Evolutionary conservation across 2,113 vertebrate genomes (phyloP).

Genomic region (Plotosus lineatus): DNA sequence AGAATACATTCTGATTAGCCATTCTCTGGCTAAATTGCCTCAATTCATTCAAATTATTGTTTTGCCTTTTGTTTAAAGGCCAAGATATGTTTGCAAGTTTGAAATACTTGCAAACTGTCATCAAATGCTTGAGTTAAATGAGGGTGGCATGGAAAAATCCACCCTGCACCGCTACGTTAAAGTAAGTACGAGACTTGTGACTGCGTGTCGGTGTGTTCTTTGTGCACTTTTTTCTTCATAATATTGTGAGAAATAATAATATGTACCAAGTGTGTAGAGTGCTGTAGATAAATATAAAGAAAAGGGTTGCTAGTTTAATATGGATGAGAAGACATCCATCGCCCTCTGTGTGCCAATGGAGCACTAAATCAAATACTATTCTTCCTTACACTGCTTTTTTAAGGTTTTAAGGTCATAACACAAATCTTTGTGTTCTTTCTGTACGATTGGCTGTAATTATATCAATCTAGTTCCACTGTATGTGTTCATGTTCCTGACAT

Average conservation of each 20-base stretch:
- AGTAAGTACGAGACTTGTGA: constrained; percentile 53
- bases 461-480: neutral
- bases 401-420: neutral
- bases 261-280: neutral
- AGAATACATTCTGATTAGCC: constrained; percentile 76
- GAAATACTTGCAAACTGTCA: constrained; percentile 72
- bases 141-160: constrained; percentile 53
- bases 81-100: constrained; percentile 69
- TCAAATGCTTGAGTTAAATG: constrained; percentile 75
- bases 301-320: neutral
- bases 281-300: constrained; percentile 2
- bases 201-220: constrained; percentile 52
- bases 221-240: neutral
- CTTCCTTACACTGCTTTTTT: neutral
- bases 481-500: neutral
- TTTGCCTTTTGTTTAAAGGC: constrained; percentile 77
- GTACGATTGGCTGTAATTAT: neutral
- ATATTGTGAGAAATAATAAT: neutral
- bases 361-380: constrained; percentile 31
- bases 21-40: constrained; percentile 73
- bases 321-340: neutral
- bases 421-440: neutral
- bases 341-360: neutral
- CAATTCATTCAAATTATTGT: constrained; percentile 81
- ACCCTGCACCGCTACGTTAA: constrained; percentile 63